Evolutionary conservation across 2,113 vertebrate genomes (phyloP).

Genomic region (Hypocryptadius cinnamomeus): DNA sequence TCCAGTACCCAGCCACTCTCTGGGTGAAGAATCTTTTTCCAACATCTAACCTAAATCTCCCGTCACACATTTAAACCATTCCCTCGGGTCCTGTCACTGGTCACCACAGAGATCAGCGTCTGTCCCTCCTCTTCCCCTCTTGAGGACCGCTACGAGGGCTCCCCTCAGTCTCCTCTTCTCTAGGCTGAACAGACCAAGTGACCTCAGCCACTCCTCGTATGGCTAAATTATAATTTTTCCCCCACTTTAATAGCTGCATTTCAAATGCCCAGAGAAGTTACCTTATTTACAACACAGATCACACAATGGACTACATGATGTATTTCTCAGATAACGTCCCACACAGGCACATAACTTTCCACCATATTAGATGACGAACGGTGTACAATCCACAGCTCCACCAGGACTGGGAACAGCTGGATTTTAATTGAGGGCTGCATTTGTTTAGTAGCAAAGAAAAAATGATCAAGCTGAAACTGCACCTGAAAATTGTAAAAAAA

Average conservation of each 20-base stretch:
- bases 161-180: neutral
- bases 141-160: neutral
- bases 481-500: neutral
- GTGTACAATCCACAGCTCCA: neutral
- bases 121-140: neutral
- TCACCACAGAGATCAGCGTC: neutral
- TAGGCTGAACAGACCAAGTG: neutral
- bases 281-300: neutral
- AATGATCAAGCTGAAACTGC: neutral
- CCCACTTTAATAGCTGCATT: neutral
- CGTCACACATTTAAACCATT: neutral
- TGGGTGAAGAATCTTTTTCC: neutral
- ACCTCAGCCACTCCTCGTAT: neutral
- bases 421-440: neutral
- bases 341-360: neutral
- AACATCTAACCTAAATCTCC: neutral
- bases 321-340: neutral
- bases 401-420: accelerated
- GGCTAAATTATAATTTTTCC: neutral
- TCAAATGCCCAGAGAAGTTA: neutral
- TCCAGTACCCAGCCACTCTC: no score
- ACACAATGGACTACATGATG: accelerated
- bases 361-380: accelerated
- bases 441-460: neutral
- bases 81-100: no score